Conservation (phyloP, 2,797 vertebrate genomes). For the Notolabrus celidotus region DNA sequence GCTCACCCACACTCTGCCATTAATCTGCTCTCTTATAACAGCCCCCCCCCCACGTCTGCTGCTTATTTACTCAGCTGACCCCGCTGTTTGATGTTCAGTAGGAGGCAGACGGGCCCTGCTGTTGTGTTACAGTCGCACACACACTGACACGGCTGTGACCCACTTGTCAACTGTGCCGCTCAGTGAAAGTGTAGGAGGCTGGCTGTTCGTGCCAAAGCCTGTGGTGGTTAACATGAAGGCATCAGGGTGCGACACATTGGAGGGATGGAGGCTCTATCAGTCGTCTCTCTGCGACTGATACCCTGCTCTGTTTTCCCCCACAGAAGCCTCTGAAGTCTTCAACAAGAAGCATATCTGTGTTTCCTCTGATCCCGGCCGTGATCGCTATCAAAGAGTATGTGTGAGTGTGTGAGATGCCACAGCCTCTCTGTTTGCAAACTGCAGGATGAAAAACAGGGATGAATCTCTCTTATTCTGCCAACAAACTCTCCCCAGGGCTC, state of each 20-base stretch:
- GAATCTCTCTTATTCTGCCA: constrained; percentile 38
- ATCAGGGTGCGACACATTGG: constrained; percentile 66
- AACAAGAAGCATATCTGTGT: constrained; percentile 70
- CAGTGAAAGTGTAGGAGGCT: constrained; percentile 72
- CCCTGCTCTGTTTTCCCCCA: constrained; percentile 61
- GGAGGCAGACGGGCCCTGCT: constrained; percentile 58
- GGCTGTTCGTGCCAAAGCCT: constrained; percentile 76
- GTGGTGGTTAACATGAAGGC: constrained; percentile 73
- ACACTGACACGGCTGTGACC: constrained; percentile 51
- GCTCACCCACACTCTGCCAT: constrained; percentile 78
- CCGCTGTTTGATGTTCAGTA: constrained; percentile 76
- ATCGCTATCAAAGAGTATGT: constrained; percentile 66
- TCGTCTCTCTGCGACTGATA: constrained; percentile 56
- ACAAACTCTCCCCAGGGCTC: neutral
- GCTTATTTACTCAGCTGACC: constrained; percentile 84
- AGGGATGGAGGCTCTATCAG: constrained; percentile 80
- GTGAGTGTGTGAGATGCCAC: constrained; percentile 37
- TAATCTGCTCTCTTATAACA: constrained; percentile 70
- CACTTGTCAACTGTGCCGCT: constrained; percentile 63
- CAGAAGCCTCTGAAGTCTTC: constrained; percentile 67
- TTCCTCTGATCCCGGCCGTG: constrained; percentile 60
- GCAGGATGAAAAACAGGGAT: constrained; percentile 50
- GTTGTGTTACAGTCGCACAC: constrained; percentile 39
- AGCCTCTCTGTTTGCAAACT: constrained; percentile 42
- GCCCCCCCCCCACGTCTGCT: constrained; percentile 44